Base-by-base conservation (phyloP, 1,140 invertebrate species). In the Paraescarpia echinospica region DNA sequence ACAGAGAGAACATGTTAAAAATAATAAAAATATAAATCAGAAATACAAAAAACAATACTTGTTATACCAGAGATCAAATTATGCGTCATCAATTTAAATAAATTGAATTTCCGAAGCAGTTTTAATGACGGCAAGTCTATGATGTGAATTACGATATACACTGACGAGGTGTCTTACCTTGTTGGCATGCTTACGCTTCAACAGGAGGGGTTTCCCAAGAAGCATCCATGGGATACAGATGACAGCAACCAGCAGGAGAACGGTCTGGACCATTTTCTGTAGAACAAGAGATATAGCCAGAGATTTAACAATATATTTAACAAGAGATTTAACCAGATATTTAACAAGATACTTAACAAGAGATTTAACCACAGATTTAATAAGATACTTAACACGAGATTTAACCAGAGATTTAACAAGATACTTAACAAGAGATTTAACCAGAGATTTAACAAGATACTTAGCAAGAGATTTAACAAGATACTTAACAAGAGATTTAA, bases 151-250 rank as follows among this genome's bases (percentile, higher is more conserved):
- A 6, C 12, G 41, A 41, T 12, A 41, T n/a, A n/a, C n/a, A 41
- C 12, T 41, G 41, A 41, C 41, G 4, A 41, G 59, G 14, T 77
- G 33, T 27, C 88, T 92, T 33, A 92, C 33, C 35, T 92, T 51
- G 6, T 59, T 77, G 59, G 14, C n/a, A 96, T 94, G 93, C 91
- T 94, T 93, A 89, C 95, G 94, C 91, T 94, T 92, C 18, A 98
- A 96, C 93, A 98, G 97, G 35, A 99, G 95, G 0, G 99, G 99
- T 96, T 99, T 99, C 8, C 98, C 98, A 6, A 99, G 96, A 93
- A 99, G 96, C 98, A 99, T 98, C 95, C 98, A 97, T 0, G 99
- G 99, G 48, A 99, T 97, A 95, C 98, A 99, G 35, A 98, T 94
- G 0, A 99, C 94, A 0, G 97, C 98, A 2, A 98, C 93, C 5